These are phyloP conservation scores for Narcine bancroftii DNA, from an alignment of 2,113 vertebrate genomes.

Conservation along the genomic window DNA sequence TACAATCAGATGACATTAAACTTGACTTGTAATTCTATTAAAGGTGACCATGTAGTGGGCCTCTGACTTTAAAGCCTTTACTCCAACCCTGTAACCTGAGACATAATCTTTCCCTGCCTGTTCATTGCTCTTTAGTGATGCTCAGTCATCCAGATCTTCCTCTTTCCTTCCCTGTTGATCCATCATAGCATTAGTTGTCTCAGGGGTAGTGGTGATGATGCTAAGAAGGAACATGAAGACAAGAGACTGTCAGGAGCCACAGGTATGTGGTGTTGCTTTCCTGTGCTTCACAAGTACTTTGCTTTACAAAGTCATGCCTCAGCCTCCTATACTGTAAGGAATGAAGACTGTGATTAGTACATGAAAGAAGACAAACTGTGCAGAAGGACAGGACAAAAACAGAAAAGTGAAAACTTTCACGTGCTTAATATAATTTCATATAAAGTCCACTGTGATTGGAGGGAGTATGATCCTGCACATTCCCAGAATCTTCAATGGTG, in stretches of 20 bases:
- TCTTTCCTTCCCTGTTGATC: neutral
- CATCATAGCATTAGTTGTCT: neutral
- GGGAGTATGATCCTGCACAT: too few relatives aligned
- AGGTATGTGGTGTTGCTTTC: neutral
- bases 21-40: too few relatives aligned
- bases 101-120: neutral
- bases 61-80: neutral
- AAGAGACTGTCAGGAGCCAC: neutral
- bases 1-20: too few relatives aligned
- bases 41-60: too few relatives aligned
- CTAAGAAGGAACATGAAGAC: neutral
- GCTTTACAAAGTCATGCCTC: too few relatives aligned
- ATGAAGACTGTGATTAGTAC: neutral
- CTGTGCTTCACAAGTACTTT: neutral
- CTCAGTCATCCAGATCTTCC: neutral
- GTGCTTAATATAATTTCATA: too few relatives aligned
- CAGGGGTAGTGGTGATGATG: neutral
- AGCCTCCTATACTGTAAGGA: too few relatives aligned
- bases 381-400: neutral
- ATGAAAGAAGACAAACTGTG: neutral
- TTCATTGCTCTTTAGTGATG: neutral
- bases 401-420: neutral
- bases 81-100: neutral
- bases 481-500: too few relatives aligned
- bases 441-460: too few relatives aligned